phyloP scores from a whole-genome alignment of 92 coral and sea anemone genomes.

The Palythoa grandiflora region DNA sequence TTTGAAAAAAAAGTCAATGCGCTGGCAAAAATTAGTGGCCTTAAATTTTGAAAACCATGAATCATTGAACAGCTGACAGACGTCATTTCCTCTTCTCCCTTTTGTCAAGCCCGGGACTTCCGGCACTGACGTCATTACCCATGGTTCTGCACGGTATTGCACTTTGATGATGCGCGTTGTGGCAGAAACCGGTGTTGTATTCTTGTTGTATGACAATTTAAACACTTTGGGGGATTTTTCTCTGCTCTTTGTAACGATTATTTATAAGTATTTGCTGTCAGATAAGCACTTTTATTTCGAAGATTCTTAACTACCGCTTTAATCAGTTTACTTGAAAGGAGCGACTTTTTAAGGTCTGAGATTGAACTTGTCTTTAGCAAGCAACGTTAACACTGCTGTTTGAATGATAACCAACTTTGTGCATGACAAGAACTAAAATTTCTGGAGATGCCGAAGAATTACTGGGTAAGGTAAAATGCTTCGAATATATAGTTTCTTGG shows the following conservation, averaged over 20 bases:
- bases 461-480: constrained; percentile 50
- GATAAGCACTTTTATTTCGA: neutral
- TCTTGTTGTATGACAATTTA: constrained; percentile 49
- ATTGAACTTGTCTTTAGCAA: constrained; percentile 46
- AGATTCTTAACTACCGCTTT: constrained; percentile 8
- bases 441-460: constrained; percentile 40
- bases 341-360: constrained; percentile 30
- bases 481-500: constrained; percentile 43
- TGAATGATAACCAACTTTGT: constrained; percentile 51
- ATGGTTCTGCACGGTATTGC: constrained; percentile 32
- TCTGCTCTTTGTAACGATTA: constrained; percentile 34
- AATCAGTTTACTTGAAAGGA: neutral
- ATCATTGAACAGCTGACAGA: neutral
- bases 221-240: constrained; percentile 50
- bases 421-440: constrained; percentile 42
- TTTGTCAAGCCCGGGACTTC: constrained; percentile 35
- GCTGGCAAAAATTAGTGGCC: too few species aligned
- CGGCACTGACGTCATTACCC: constrained; percentile 54
- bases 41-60: too few species aligned
- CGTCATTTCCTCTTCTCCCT: neutral
- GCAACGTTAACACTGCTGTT: constrained; percentile 41
- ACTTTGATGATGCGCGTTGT: constrained; percentile 57
- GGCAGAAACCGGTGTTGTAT: constrained; percentile 54
- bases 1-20: too few species aligned
- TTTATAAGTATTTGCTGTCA: neutral